Base-by-base conservation (phyloP, 2,888 invertebrate genomes). In the Tubulanus polymorphus region DNA sequence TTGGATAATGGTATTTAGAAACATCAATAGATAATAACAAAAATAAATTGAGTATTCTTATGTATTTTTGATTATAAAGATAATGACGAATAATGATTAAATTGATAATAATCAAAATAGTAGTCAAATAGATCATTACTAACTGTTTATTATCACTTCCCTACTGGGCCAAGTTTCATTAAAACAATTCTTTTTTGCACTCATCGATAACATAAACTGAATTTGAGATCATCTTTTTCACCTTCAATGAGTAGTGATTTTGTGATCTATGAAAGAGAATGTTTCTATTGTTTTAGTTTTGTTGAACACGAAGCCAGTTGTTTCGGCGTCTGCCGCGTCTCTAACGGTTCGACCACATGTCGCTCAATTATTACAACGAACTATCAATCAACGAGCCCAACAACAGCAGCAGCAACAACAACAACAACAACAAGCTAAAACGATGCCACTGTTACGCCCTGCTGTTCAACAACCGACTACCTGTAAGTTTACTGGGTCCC, bases 341-440 rank as follows among this genome's bases (percentile, higher is more conserved):
- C 23, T 3, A 3, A 27, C 48, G 6, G 49, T 18, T 3, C 15
- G n/a, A 20, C 54, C 54, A 25, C 56, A 53, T 2, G 57, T 57
- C 12, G 45, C 49, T 2, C 51, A 57, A 51, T 30, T 60, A 28
- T 48, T 57, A 2, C 60, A 60, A 25, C 56, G 56, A 35, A 53
- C 54, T 1, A 32, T 57, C 10, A 41, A 52, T 10, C 60, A 54
- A 25, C 20, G 57, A 23, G 60, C 55, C 3, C n/a, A 8, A 23
- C 18, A n/a, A 27, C 48, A 47, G n/a, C 48, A 47, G 8, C 48
- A 47, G 26, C 6, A 47, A 23, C 57, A 37, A 20, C 53, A 37
- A 15, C 53, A 10, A 48, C 54, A 52, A 32, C 61, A 37, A 30
- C 50, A 37, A 20, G 37, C 32, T n/a, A 45, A 20, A 30, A 53